Evolutionary conservation across 2,888 invertebrate genomes (phyloP).

Genomic region (Theretra japonica): DNA sequence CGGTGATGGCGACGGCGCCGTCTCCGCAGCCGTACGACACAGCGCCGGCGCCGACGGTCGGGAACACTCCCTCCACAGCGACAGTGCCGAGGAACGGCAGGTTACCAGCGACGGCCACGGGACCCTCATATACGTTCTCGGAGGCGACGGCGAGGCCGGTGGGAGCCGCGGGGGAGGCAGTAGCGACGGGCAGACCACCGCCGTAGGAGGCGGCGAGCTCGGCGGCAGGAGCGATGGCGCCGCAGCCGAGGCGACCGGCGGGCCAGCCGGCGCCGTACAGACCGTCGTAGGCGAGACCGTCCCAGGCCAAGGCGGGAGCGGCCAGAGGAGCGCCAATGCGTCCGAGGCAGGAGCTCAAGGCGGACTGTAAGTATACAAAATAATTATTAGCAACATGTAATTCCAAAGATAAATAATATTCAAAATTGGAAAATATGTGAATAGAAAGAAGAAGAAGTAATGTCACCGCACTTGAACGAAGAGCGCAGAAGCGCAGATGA

Average conservation of each 20-base stretch:
- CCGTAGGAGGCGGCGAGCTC: slow-evolving; percentile 32
- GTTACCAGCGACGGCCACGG: slow-evolving; percentile 46
- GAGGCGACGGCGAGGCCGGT: slow-evolving; percentile 41
- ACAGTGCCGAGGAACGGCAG: slow-evolving; percentile 55
- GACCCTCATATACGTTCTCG: slow-evolving; percentile 46
- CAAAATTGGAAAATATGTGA: background rate
- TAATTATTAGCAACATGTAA: too few species aligned
- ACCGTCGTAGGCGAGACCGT: slow-evolving; percentile 19
- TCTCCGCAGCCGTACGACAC: slow-evolving; percentile 49
- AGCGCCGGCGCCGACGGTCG: slow-evolving; percentile 47
- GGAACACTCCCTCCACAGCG: slow-evolving; percentile 48
- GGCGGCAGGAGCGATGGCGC: slow-evolving; percentile 24
- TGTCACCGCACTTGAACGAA: slow-evolving; percentile 40
- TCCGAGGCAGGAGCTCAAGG: slow-evolving; percentile 31
- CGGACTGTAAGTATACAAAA: slow-evolving; percentile 18
- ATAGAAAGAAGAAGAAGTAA: background rate
- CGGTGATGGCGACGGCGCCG: slow-evolving; percentile 39
- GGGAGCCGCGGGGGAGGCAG: slow-evolving; percentile 14
- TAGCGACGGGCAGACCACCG: slow-evolving; percentile 35
- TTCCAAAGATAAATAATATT: slow-evolving; percentile 22
- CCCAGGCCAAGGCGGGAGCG: slow-evolving; percentile 4
- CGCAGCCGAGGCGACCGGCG: slow-evolving; percentile 26
- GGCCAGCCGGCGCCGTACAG: slow-evolving; percentile 23
- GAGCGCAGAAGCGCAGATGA: slow-evolving; percentile 44
- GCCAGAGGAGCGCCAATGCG: slow-evolving; percentile 27